phyloP scores from a whole-genome alignment of 2,797 vertebrate species.

The Ataeniobius toweri region DNA sequence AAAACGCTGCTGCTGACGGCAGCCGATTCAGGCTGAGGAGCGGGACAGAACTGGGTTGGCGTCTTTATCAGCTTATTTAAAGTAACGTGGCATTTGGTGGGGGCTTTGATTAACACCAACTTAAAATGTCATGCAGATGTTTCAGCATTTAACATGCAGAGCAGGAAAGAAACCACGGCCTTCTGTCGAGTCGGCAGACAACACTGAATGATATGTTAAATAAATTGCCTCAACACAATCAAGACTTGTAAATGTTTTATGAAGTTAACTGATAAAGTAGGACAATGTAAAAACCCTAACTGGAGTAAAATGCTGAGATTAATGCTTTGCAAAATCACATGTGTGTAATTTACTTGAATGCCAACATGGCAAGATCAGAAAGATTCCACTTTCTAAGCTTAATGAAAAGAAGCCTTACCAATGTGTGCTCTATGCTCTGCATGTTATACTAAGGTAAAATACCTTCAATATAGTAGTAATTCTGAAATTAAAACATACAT shows the following conservation, averaged over 20 bases:
- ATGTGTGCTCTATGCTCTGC: not conserved
- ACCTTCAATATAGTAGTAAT: not conserved
- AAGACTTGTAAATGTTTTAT: not conserved
- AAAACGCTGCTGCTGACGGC: constrained; percentile 58
- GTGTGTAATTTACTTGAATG: not conserved
- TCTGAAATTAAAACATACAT: not conserved
- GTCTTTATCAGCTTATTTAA: constrained; percentile 57
- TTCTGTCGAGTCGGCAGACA: not conserved
- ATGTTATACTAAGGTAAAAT: not conserved
- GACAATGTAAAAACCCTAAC: not conserved
- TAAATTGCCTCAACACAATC: not conserved
- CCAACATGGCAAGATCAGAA: not conserved
- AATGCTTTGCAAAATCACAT: not conserved
- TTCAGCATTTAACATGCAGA: constrained; percentile 2
- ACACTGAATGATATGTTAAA: not conserved
- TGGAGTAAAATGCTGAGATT: not conserved
- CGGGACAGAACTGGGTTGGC: constrained; percentile 54
- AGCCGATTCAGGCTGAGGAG: constrained; percentile 35
- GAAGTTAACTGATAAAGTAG: not conserved
- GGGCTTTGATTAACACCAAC: constrained; percentile 24
- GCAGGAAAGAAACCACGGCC: not conserved
- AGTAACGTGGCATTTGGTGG: constrained; percentile 40
- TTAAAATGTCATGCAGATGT: constrained; percentile 27
- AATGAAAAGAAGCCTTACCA: not conserved
- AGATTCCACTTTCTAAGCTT: not conserved